These are phyloP conservation scores for Trematomus bernacchii DNA, from an alignment of 2,797 vertebrate genomes.

Conservation along the genomic window DNA sequence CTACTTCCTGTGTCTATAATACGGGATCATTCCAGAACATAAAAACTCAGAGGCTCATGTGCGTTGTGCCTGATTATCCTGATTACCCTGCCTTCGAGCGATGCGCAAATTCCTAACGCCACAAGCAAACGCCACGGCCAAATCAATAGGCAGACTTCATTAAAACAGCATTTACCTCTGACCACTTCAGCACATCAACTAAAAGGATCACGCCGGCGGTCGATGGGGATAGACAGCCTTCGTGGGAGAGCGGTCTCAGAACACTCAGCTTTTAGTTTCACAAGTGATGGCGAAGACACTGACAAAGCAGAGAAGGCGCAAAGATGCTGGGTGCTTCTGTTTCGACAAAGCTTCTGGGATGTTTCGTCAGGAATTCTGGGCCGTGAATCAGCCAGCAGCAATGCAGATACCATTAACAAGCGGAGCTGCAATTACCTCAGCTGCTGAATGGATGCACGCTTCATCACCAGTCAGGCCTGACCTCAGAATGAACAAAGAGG, in stretches of 20 bases:
- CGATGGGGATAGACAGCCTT: slow-evolving; percentile 67
- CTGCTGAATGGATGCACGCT: slow-evolving; percentile 48
- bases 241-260: slow-evolving; percentile 43
- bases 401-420: slow-evolving; percentile 57
- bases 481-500: slow-evolving; percentile 54
- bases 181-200: slow-evolving; percentile 66
- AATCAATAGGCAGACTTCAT: slow-evolving; percentile 77
- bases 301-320: slow-evolving; percentile 35
- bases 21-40: slow-evolving; percentile 22
- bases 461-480: slow-evolving; percentile 61
- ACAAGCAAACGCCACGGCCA: slow-evolving; percentile 49
- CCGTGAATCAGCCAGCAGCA: slow-evolving; percentile 52
- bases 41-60: slow-evolving; percentile 30
- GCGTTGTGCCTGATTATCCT: slow-evolving; percentile 60
- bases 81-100: slow-evolving; percentile 54
- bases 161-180: slow-evolving; percentile 70
- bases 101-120: slow-evolving; percentile 50
- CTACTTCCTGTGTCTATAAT: slow-evolving; percentile 39
- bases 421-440: slow-evolving; percentile 63
- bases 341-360: slow-evolving; percentile 16
- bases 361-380: slow-evolving; percentile 51
- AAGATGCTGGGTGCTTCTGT: neutral
- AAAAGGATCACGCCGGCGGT: slow-evolving; percentile 52
- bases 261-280: slow-evolving; percentile 48
- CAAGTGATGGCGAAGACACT: slow-evolving; percentile 20